These are phyloP conservation scores for Discoglossus pictus DNA, from an alignment of 2,797 vertebrate species.

Conservation along the genomic window DNA sequence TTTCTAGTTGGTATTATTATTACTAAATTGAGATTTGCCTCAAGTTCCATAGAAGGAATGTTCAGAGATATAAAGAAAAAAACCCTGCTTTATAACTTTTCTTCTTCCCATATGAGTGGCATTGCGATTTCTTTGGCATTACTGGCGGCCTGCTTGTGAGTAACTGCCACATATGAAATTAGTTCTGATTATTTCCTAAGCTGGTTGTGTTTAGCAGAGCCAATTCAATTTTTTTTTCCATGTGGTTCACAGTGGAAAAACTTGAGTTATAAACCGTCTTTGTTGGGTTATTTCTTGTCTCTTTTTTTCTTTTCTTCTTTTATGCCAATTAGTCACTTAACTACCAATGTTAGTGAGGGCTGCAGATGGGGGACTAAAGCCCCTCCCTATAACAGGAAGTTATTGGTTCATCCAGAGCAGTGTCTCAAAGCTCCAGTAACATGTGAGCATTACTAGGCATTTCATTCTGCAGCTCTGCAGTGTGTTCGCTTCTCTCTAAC, in stretches of 20 bases:
- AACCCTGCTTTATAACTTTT: too few relatives aligned
- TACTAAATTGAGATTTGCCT: too few relatives aligned
- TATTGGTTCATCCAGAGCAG: conserved; percentile 66
- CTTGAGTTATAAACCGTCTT: conserved; percentile 59
- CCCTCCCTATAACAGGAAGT: conserved; percentile 67
- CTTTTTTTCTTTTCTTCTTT: conserved; percentile 57
- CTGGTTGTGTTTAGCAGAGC: conserved; percentile 68
- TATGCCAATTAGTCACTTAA: conserved; percentile 71
- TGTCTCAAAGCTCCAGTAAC: conserved; percentile 63
- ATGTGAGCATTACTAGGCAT: conserved; percentile 76
- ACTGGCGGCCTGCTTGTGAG: conserved; percentile 35
- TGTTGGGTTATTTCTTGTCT: conserved; percentile 19
- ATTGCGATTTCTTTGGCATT: conserved; percentile 1
- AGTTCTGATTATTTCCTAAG: conserved; percentile 63
- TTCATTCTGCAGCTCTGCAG: conserved; percentile 70
- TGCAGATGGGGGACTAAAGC: conserved; percentile 55
- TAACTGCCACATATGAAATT: conserved; percentile 64
- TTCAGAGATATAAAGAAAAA: too few relatives aligned
- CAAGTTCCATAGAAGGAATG: too few relatives aligned
- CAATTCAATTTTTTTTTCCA: conserved; percentile 68
- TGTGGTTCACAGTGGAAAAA: conserved; percentile 76
- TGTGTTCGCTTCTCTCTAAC: conserved; percentile 59
- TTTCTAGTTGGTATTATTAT: too few relatives aligned
- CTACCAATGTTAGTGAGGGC: conserved; percentile 62
- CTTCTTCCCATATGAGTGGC: too few relatives aligned